Evolutionary conservation across 1,140 invertebrate genomes (phyloP).

Genomic region (Prorops nasuta): DNA sequence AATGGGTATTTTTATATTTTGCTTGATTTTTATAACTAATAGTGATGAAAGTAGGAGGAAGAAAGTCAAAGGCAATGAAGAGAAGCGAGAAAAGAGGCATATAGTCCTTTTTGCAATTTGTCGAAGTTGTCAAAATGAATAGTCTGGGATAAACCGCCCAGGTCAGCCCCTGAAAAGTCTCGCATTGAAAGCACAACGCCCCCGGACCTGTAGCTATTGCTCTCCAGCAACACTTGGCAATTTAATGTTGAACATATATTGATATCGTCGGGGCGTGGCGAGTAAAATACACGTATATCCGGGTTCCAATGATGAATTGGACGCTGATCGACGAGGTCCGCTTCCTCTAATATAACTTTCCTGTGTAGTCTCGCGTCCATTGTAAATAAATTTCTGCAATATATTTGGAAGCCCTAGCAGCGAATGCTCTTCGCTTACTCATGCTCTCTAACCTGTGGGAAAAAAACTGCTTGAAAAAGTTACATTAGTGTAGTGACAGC

Average conservation of each 20-base stretch:
- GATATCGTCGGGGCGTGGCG: constrained; percentile 35
- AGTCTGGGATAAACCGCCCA: constrained; percentile 18
- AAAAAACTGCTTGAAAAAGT: too few species aligned
- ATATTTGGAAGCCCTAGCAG: too few species aligned
- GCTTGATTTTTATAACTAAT: constrained; percentile 5
- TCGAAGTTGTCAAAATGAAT: constrained; percentile 27
- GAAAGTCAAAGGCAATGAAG: constrained; percentile 34
- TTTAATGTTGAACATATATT: constrained; percentile 37
- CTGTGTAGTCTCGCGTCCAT: too few species aligned
- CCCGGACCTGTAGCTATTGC: too few species aligned
- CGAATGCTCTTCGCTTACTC: too few species aligned
- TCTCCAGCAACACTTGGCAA: neutral
- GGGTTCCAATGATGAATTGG: constrained; percentile 17
- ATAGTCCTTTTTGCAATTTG: constrained; percentile 36
- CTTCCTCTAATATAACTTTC: too few species aligned
- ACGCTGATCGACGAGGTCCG: constrained; percentile 5
- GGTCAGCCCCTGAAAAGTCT: constrained; percentile 27
- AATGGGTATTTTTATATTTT: constrained; percentile 19
- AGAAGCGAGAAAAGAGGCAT: constrained; percentile 43
- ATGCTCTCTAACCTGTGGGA: too few species aligned
- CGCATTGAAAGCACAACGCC: constrained; percentile 37
- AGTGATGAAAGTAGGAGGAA: neutral
- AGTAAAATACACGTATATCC: constrained; percentile 4
- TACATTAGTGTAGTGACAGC: too few species aligned
- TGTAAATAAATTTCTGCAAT: too few species aligned